phyloP scores from a whole-genome alignment of 2,797 vertebrate genomes.

The Darevskia mixta region DNA sequence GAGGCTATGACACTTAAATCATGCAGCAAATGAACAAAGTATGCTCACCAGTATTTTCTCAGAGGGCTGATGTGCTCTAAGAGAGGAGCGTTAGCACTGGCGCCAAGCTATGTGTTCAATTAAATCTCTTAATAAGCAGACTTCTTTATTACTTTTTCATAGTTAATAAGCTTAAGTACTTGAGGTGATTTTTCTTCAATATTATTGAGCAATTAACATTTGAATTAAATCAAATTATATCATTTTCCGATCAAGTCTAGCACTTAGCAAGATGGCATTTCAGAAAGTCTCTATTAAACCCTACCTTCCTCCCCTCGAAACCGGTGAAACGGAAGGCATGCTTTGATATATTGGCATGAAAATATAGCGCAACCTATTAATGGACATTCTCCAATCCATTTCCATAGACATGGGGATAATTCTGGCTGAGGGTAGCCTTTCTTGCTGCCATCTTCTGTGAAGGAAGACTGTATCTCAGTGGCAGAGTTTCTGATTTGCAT shows the following conservation, averaged over 20 bases:
- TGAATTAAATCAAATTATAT: slow-evolving; percentile 60
- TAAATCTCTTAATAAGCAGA: slow-evolving; percentile 62
- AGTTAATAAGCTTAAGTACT: slow-evolving; percentile 58
- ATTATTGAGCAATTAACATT: slow-evolving; percentile 67
- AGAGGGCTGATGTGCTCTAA: slow-evolving; percentile 30
- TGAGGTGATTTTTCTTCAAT: slow-evolving; percentile 58
- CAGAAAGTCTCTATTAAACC: slow-evolving; percentile 32
- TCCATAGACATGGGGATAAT: background rate
- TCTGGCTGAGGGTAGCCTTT: background rate
- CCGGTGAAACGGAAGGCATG: background rate
- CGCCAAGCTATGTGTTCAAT: slow-evolving; percentile 63
- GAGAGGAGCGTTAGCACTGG: slow-evolving; percentile 59
- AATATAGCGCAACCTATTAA: no score
- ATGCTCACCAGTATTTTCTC: slow-evolving; percentile 44
- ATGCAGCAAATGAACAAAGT: slow-evolving; percentile 42
- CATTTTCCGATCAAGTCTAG: slow-evolving; percentile 46
- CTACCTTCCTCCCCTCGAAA: background rate
- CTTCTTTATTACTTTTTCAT: slow-evolving; percentile 58
- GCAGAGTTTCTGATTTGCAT: no score
- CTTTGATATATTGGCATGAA: slow-evolving; percentile 45
- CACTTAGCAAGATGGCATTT: slow-evolving; percentile 21
- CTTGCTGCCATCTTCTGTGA: background rate
- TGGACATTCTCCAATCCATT: background rate
- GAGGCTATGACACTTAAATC: background rate
- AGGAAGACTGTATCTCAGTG: no score